These are phyloP conservation scores for Pogoniulus pusillus DNA, from an alignment of 2,797 vertebrate species.

Conservation along the genomic window DNA sequence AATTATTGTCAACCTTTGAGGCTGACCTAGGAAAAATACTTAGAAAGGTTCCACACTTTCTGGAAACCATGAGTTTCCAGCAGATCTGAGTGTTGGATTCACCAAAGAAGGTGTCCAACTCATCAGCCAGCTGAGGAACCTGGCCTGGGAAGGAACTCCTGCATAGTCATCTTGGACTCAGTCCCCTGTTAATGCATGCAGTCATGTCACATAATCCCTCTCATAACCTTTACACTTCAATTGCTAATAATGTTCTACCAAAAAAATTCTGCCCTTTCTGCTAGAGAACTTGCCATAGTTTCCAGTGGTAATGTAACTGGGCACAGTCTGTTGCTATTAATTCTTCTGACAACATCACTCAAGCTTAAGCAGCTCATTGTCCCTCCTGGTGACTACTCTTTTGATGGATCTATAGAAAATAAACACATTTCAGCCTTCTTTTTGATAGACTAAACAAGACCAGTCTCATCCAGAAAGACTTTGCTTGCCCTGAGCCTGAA, in stretches of 20 bases:
- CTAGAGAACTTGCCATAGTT: constrained; percentile 15
- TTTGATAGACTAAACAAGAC: background rate
- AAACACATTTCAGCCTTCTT: background rate
- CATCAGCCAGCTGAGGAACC: background rate
- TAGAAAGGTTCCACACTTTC: background rate
- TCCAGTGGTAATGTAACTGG: background rate
- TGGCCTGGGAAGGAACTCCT: background rate
- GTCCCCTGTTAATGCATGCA: background rate
- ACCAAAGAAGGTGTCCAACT: background rate
- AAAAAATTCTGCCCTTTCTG: background rate
- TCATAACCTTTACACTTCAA: background rate
- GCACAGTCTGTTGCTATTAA: background rate
- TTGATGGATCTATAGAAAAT: background rate
- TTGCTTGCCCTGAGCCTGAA: background rate
- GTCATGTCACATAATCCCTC: background rate
- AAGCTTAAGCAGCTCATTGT: background rate
- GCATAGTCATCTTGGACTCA: background rate
- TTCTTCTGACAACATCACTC: background rate
- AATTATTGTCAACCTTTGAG: no score
- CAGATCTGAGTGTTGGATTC: background rate
- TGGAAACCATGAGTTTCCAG: background rate
- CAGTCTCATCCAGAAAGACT: background rate
- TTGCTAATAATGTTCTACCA: background rate
- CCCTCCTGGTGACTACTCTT: background rate
- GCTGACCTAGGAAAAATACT: no score